Conservation (phyloP, 92 coral and sea anemone genomes). For the Palythoa grandiflora region DNA sequence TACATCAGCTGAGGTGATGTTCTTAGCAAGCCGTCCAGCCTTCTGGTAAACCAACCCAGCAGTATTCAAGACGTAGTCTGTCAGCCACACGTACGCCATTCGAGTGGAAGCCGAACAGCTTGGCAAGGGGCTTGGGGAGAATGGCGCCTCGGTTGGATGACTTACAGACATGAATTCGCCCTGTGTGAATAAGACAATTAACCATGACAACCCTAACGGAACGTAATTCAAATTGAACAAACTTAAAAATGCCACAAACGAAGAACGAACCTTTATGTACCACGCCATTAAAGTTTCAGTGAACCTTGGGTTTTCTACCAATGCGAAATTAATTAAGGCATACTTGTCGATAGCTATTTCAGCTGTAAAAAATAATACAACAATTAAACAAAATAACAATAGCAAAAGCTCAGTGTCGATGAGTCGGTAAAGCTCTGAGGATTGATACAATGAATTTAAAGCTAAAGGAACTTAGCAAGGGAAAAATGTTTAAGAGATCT, state of each 20-base stretch:
- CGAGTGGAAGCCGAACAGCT: conserved; percentile 58
- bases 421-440: too few species aligned
- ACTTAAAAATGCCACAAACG: too few species aligned
- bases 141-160: conserved; percentile 88
- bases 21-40: conserved; percentile 80
- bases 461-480: too few species aligned
- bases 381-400: background rate
- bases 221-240: too few species aligned
- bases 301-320: conserved; percentile 80
- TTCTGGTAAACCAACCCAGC: conserved; percentile 91
- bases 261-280: conserved; percentile 77
- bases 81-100: conserved; percentile 88
- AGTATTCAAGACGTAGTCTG: conserved; percentile 91
- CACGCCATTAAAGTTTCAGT: conserved; percentile 76
- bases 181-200: conserved; percentile 35
- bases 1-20: conserved; percentile 82
- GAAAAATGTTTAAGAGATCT: too few species aligned
- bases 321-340: conserved; percentile 84
- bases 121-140: conserved; percentile 82
- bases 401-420: background rate
- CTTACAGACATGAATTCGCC: conserved; percentile 93
- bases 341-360: conserved; percentile 76
- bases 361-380: conserved; percentile 50
- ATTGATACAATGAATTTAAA: too few species aligned
- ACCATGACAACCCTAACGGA: too few species aligned